Base-by-base conservation (phyloP, 35 echinoderm and acorn worm genomes). In the Ophiothrix spiculata region DNA sequence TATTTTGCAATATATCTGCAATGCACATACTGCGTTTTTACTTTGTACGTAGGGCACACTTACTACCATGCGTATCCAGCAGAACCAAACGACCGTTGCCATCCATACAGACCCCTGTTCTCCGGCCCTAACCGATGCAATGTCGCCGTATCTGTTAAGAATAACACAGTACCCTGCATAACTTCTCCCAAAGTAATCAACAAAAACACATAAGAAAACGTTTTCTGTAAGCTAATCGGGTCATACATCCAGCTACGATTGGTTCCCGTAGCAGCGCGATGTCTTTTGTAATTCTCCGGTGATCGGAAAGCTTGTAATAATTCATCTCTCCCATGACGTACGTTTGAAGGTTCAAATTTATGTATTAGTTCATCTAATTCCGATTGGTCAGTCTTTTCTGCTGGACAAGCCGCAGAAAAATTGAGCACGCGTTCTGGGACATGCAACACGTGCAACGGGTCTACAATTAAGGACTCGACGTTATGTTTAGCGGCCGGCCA, bases 1-100 rank as follows among this genome's bases (percentile, higher is more conserved):
- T 13, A 76, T 28, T 13, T 76, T 13, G 8, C 6, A 8, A n/a
- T 76, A 13, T 8, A 13, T 31, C 25, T 29, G 33, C 12, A n/a
- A 31, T 13, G 6, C 8, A 6, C 25, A 31, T 76, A 8, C 12
- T 76, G 28, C 10, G 6, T 8, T 76, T n/a, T 76, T 76, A 13
- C 29, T 8, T 31, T 31, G 6, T 31, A 29, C 28, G 74, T 16
- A 35, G 31, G 17, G 6, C 21, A 3, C 31, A 90, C 88, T 90
- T 45, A 90, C 88, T 90, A 90, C 1, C 83, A 38, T 15, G 88
- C 88, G 36, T 76, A 90, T 31, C 80, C 81, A 10, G 88, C 88
- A 0, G 81, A 84, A 8, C 88, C 88, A 39, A 90, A 90, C 11
- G 88, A 82, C 73, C 73, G 37, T 35, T 89, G 87, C 80, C 88